Conservation (phyloP, 1,140 invertebrate species). For the Monomorium pharaonis region DNA sequence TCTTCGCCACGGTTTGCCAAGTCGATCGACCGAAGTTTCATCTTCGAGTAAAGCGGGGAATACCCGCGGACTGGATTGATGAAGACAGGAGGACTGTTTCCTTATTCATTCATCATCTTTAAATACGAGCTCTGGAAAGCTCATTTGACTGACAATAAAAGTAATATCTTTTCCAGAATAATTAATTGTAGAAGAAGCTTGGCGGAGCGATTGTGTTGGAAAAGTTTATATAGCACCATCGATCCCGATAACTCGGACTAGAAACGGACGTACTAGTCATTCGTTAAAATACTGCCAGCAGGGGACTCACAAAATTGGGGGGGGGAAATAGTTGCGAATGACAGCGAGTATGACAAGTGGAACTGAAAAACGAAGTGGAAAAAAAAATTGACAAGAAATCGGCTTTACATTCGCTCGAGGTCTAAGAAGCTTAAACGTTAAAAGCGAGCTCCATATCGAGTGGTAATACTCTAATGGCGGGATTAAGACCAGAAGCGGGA, state of each 20-base stretch:
- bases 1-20: not conserved
- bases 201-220: not conserved
- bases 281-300: slow-evolving; percentile 12
- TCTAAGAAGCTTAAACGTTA: slow-evolving; percentile 26
- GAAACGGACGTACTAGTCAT: not conserved
- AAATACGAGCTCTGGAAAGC: slow-evolving; percentile 20
- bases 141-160: slow-evolving; percentile 2
- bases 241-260: slow-evolving; percentile 12
- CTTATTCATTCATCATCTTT: slow-evolving; percentile 45
- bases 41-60: slow-evolving; percentile 18
- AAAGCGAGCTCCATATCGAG: not conserved
- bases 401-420: not conserved
- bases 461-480: not conserved
- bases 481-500: slow-evolving; percentile 14
- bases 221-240: slow-evolving; percentile 3
- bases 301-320: not conserved
- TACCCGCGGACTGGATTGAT: not conserved
- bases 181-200: slow-evolving; percentile 26
- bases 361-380: not conserved
- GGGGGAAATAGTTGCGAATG: not conserved
- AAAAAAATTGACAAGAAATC: not conserved
- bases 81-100: slow-evolving; percentile 3
- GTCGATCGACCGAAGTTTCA: slow-evolving; percentile 1
- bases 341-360: not conserved
- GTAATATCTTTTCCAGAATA: slow-evolving; percentile 39